phyloP scores from a whole-genome alignment of 2,113 vertebrate genomes.

The Chionomys nivalis region DNA sequence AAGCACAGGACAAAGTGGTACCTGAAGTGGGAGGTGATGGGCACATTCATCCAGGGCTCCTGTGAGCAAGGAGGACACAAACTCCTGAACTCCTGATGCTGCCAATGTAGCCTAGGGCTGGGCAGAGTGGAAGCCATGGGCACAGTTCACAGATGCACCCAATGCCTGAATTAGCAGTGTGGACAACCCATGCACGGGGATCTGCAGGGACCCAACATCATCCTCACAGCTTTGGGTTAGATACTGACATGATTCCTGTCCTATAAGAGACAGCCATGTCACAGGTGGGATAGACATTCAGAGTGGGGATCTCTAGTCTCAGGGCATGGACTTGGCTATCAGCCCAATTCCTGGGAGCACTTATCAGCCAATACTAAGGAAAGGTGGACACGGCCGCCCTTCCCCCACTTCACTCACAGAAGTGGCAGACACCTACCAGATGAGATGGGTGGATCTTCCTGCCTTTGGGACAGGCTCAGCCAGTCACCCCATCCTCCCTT shows the following conservation, averaged over 20 bases:
- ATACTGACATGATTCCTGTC: rapidly evolving
- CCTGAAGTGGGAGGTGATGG: background rate
- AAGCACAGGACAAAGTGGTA: background rate
- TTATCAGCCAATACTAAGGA: background rate
- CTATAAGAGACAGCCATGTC: no score
- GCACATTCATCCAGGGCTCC: background rate
- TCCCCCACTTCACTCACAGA: background rate
- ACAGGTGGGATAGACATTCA: background rate
- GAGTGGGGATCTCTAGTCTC: background rate
- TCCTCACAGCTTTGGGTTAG: background rate
- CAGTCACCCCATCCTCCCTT: rapidly evolving
- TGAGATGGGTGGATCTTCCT: no score
- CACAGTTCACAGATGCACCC: background rate
- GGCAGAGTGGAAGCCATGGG: background rate
- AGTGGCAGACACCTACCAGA: background rate
- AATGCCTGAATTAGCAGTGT: background rate
- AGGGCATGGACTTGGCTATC: no score
- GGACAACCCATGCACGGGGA: background rate
- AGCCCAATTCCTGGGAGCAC: background rate
- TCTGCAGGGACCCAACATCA: no score
- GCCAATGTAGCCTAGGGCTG: background rate
- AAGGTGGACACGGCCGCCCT: background rate
- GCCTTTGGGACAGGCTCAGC: background rate
- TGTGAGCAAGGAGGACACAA: background rate
- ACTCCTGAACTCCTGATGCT: no score